Percentiles rank a stretch among this genome's conserved stretches.
These are phyloP conservation scores for Engraulis encrasicolus DNA, from an alignment of 2,113 vertebrate genomes.

Conservation along the genomic window DNA sequence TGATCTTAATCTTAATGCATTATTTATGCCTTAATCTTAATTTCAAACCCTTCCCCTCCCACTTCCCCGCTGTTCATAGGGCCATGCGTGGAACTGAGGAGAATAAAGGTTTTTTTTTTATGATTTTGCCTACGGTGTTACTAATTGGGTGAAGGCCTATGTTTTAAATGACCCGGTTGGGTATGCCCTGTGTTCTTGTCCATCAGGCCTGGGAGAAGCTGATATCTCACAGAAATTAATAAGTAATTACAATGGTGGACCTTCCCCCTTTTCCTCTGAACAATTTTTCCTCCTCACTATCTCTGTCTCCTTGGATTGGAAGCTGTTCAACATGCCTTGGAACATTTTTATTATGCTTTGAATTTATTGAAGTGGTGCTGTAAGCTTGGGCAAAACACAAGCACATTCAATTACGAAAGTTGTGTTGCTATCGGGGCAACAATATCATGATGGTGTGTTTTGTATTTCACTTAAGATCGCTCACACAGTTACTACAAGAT, in stretches of 20 bases:
- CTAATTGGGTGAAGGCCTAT: background rate
- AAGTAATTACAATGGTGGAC: background rate
- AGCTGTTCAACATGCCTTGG: background rate
- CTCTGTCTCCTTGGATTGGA: background rate
- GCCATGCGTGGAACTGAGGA: background rate
- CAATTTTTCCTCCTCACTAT: too few species aligned
- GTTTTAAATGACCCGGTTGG: background rate
- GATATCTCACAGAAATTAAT: constrained; percentile 1
- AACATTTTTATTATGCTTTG: background rate
- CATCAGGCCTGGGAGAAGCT: background rate
- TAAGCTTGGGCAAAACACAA: background rate
- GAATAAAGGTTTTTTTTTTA: constrained; percentile 27
- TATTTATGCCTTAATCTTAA: constrained; percentile 38
- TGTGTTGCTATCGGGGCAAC: too few species aligned
- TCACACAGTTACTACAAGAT: too few species aligned
- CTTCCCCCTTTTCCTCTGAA: background rate
- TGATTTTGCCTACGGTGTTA: constrained; percentile 27
- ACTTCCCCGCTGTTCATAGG: background rate
- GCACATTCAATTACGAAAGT: too few species aligned
- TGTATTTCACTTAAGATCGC: too few species aligned
- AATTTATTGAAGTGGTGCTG: background rate
- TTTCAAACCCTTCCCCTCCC: background rate
- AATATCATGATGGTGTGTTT: too few species aligned
- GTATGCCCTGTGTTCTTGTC: background rate
- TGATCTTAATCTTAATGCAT: constrained; percentile 26